Conservation (phyloP, 2,113 vertebrate species). For the Amphiprion percula region DNA sequence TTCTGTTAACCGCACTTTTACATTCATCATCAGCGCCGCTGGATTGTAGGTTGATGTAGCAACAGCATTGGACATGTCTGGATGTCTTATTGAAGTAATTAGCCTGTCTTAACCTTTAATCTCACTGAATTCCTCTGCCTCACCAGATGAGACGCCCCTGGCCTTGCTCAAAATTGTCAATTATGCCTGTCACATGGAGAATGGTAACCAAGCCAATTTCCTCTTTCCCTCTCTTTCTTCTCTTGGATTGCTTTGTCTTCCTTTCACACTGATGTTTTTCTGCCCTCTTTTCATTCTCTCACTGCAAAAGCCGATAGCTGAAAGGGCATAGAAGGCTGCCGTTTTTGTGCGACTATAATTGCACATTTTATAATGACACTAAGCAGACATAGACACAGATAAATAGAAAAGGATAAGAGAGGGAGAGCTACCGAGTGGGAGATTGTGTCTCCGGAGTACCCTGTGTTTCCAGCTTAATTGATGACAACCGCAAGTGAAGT, state of each 20-base stretch:
- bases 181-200: conserved; percentile 68
- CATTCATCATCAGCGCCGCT: conserved; percentile 27
- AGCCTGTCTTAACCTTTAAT: conserved; percentile 79
- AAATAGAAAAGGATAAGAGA: conserved; percentile 48
- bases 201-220: conserved; percentile 61
- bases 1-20: conserved; percentile 41
- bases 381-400: conserved; percentile 66
- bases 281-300: conserved; percentile 28
- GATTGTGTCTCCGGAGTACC: conserved; percentile 55
- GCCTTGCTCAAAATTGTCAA: conserved; percentile 69
- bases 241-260: conserved; percentile 56
- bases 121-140: conserved; percentile 63
- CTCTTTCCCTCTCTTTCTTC: conserved; percentile 42
- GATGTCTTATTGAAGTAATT: conserved; percentile 79
- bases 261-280: conserved; percentile 36
- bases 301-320: conserved; percentile 28
- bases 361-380: conserved; percentile 62
- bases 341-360: conserved; percentile 63
- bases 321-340: conserved; percentile 48
- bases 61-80: conserved; percentile 51
- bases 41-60: conserved; percentile 59
- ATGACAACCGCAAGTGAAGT: conserved; percentile 69
- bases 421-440: conserved; percentile 31
- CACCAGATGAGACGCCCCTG: conserved; percentile 60
- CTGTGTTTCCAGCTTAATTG: conserved; percentile 58